Base-by-base conservation (phyloP, 2,888 invertebrate species). In the Tethea ocularis region DNA sequence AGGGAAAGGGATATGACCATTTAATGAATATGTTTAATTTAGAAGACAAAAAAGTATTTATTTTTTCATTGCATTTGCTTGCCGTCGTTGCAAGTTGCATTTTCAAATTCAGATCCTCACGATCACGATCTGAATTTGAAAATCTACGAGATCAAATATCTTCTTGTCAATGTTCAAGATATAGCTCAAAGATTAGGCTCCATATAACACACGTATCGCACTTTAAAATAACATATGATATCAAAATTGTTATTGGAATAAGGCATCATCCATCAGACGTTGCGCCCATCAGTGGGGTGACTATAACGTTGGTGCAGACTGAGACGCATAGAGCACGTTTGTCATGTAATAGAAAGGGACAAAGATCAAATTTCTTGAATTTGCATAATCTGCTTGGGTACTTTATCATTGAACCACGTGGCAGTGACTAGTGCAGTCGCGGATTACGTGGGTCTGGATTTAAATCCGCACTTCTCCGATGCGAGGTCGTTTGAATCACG, bases 341-440 rank as follows among this genome's bases (percentile, higher is more conserved):
- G 57, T 60, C 67, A 62, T 69, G 68, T 52, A 85, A 65, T 64
- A 62, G 80, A 91, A 73, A 71, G 78, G 78, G 87, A 88, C 65
- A 74, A 78, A 71, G 70, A 78, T 81, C 82, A 78, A 89, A 87
- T 86, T 91, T 89, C 81, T 84, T 88, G 86, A 88, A 93, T 93
- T 93, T 93, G 92, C 93, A 93, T 93, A 93, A 93, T 92, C 93
- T 91, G 89, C 83, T 84, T 77, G 87, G 87, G 92, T 82, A 93
- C 91, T 93, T 93, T 92, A 92, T 93, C 92, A 93, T 91, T 86
- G 91, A 87, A 92, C 91, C 93, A 93, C 93, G 93, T 93, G 93
- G 90, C 88, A 87, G 88, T 93, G 93, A 92, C 93, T 92, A 91
- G 89, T 91, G 92, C 93, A 93, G 80, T 88, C 81, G 86, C 83